Evolutionary conservation across 1,140 invertebrate genomes (phyloP).

Genomic region (Protaetia brevitarsis): DNA sequence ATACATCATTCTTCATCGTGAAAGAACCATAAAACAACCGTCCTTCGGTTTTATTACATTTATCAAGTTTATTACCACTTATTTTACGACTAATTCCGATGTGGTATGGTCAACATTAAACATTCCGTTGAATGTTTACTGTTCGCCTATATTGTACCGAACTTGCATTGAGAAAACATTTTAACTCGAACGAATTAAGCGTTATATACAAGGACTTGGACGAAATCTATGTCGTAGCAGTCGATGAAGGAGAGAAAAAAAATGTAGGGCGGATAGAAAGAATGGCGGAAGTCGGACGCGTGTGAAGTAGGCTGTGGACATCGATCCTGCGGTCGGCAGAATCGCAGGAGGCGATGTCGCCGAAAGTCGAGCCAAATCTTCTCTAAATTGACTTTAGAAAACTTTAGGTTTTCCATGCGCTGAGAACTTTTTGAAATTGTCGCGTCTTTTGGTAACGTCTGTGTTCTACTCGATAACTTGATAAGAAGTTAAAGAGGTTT

Average conservation of each 20-base stretch:
- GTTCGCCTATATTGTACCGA: too few species aligned
- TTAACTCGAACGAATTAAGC: too few species aligned
- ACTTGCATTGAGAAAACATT: too few species aligned
- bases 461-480: too few species aligned
- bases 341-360: background rate
- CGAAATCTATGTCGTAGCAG: too few species aligned
- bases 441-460: too few species aligned
- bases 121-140: too few species aligned
- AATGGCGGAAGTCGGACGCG: background rate
- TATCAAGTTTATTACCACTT: background rate
- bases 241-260: background rate
- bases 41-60: background rate
- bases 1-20: background rate
- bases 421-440: too few species aligned
- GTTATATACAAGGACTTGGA: background rate
- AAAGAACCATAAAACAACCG: background rate
- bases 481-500: too few species aligned
- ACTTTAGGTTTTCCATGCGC: too few species aligned
- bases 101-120: too few species aligned
- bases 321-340: slow-evolving; percentile 6
- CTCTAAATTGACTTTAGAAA: slow-evolving; percentile 12
- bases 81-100: too few species aligned
- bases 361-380: background rate
- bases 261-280: background rate
- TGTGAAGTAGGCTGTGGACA: slow-evolving; percentile 1